Percentiles rank a stretch among this genome's conserved stretches.
Conservation (phyloP, 1,140 invertebrate species). For the Tenebrio molitor region DNA sequence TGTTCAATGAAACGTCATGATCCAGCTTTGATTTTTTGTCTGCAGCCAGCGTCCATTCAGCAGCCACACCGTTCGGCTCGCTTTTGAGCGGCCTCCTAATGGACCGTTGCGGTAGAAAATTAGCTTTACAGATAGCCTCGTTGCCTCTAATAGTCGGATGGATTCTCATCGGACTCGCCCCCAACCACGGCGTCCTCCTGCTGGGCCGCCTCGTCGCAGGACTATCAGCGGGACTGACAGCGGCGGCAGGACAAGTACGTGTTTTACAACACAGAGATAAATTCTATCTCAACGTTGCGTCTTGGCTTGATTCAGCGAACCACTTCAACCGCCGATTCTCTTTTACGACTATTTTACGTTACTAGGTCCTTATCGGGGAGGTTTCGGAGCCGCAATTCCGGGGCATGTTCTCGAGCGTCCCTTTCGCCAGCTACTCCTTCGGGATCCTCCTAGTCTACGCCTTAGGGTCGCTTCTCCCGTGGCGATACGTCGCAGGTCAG, state of each 20-base stretch:
- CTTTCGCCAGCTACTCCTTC: conserved; percentile 77
- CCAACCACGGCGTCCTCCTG: conserved; percentile 72
- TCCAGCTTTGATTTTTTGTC: conserved; percentile 46
- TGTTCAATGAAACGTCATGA: too few species aligned
- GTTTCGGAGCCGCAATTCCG: conserved; percentile 77
- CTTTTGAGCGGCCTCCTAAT: conserved; percentile 79
- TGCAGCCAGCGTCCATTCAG: conserved; percentile 79
- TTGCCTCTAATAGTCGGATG: conserved; percentile 79
- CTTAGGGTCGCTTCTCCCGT: conserved; percentile 74
- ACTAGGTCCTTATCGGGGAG: conserved; percentile 82
- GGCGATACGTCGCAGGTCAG: conserved; percentile 75
- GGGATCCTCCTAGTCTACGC: conserved; percentile 81
- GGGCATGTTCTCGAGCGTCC: conserved; percentile 75
- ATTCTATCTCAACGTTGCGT: not conserved
- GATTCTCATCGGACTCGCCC: conserved; percentile 74
- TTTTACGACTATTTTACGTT: too few species aligned
- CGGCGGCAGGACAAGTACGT: conserved; percentile 76
- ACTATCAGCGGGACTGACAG: conserved; percentile 77
- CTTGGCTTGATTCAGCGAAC: too few species aligned
- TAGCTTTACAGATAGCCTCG: conserved; percentile 77
- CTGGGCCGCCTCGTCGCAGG: conserved; percentile 77
- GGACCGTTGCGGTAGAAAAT: conserved; percentile 76
- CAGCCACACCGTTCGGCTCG: conserved; percentile 80
- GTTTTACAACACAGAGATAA: conserved; percentile 4
- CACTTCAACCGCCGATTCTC: too few species aligned